These are phyloP conservation scores for Pipistrellus pygmaeus DNA, from an alignment of 2,797 vertebrate genomes.

Conservation along the genomic window DNA sequence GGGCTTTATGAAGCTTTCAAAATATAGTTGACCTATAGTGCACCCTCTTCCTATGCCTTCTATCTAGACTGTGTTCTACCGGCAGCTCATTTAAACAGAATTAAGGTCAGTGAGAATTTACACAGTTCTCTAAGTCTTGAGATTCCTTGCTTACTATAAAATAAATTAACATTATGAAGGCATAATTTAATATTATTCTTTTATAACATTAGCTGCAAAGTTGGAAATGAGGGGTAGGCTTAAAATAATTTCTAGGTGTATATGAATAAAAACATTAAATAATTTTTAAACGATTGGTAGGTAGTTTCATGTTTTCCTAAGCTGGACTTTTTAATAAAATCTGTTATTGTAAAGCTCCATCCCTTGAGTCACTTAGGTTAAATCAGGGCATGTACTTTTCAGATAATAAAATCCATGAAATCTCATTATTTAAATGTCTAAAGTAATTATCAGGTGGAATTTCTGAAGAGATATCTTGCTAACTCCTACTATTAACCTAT, in stretches of 20 bases:
- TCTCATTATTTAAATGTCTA: slow-evolving; percentile 74
- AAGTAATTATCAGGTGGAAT: slow-evolving; percentile 80
- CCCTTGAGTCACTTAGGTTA: slow-evolving; percentile 68
- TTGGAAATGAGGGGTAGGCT: neutral
- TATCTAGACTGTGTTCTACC: neutral
- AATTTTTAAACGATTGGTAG: slow-evolving; percentile 22
- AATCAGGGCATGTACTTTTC: slow-evolving; percentile 69
- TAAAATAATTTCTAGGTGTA: slow-evolving; percentile 57
- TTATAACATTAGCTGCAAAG: slow-evolving; percentile 29
- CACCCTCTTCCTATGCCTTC: neutral
- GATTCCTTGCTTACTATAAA: neutral
- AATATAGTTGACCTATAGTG: neutral
- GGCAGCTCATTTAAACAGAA: neutral
- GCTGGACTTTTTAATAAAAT: slow-evolving; percentile 62
- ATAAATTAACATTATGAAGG: slow-evolving; percentile 1
- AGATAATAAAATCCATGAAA: slow-evolving; percentile 75
- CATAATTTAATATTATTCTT: slow-evolving; percentile 35
- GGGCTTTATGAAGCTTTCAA: slow-evolving; percentile 36
- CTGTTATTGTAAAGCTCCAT: slow-evolving; percentile 51
- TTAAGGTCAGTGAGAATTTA: slow-evolving; percentile 27
- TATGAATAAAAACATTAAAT: slow-evolving; percentile 44
- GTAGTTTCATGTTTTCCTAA: slow-evolving; percentile 65
- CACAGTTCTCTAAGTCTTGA: neutral
- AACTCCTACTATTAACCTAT: slow-evolving; percentile 65
- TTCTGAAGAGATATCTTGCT: slow-evolving; percentile 61